Evolutionary conservation across 2,888 invertebrate species (phyloP), one percentile per base, ranked within the genome.

Genomic region (Nemotelus nigrinus): DNA sequence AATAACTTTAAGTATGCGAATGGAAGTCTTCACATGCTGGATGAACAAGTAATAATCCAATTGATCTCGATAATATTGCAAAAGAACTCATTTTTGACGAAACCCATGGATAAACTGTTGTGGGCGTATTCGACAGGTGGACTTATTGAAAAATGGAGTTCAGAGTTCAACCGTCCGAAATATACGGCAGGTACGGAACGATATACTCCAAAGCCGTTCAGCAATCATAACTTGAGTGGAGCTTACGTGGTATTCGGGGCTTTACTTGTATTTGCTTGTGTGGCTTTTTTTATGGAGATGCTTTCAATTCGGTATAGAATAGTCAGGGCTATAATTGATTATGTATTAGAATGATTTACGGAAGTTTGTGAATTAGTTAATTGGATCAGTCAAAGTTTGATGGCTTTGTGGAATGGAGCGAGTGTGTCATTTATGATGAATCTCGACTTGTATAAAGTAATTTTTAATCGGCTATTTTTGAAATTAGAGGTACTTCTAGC

Each of bases 41-140:
- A 43, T 10, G 78, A 78, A 53, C 41, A 58, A 44, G 45, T 78
- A 3, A 53, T 74, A 2, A 41, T 67, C 4, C 74, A 74, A 60
- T 58, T 57, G n/a, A 53, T 71, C 48, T 57, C 48, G 2, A 67
- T 83, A 77, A 82, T 81, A 53, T 82, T 83, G 57, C 63, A 81
- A 3, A 83, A 82, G 72, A 82, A 82, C 53, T 83, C 82, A 0
- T 83, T 76, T 77, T 63, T 83, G 4, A 81, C 81, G 4, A 79
- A 80, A 47, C 81, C 80, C 2, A 80, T 83, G 5, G 80, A 83
- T 72, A 48, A 79, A 41, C 5, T 82, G 0, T 53, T 83, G 7
- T 80, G 55, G 80, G 78, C 77, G 44, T 50, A 81, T 55, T 80
- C 81, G 4, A 76, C 79, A 53, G 79, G 80, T 63, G 83, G 82